These are phyloP conservation scores for Stylophora pistillata DNA, from an alignment of 64 coral and sea anemone genomes.

Conservation along the genomic window DNA sequence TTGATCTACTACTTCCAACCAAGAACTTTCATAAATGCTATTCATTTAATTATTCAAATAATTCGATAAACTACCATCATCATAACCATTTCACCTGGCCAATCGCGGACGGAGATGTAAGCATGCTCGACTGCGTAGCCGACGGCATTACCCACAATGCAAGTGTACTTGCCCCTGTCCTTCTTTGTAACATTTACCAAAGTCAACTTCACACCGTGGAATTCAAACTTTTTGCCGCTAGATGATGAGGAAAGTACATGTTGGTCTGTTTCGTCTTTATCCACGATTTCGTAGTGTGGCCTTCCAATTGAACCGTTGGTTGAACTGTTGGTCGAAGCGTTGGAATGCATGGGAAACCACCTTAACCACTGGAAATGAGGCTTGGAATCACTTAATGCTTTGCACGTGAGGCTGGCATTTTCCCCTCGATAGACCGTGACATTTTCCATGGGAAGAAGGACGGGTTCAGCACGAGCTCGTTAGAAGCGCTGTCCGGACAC, in stretches of 20 bases:
- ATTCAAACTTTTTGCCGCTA: too few species aligned
- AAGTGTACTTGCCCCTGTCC: too few species aligned
- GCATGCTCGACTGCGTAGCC: constrained; percentile 4
- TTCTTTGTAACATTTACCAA: too few species aligned
- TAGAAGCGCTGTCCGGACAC: background rate
- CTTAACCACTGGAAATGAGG: too few species aligned
- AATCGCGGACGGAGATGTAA: constrained; percentile 53
- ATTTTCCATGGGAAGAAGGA: too few species aligned
- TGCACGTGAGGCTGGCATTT: constrained; percentile 75
- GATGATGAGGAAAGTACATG: too few species aligned
- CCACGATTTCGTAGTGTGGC: too few species aligned
- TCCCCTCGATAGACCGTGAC: constrained; percentile 60
- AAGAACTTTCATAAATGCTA: background rate
- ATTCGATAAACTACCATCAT: background rate
- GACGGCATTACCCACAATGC: too few species aligned
- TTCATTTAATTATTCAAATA: background rate
- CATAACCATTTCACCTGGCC: constrained; percentile 19
- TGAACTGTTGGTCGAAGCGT: constrained; percentile 43
- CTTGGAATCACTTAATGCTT: constrained; percentile 76
- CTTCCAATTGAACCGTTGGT: constrained; percentile 45
- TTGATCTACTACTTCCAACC: too few species aligned
- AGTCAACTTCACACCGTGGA: too few species aligned
- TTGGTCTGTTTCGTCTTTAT: too few species aligned
- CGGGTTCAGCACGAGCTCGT: constrained; percentile 67
- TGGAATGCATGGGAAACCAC: constrained; percentile 35